Base-by-base conservation (phyloP, 2,888 invertebrate species). In the Papilio gigon region DNA sequence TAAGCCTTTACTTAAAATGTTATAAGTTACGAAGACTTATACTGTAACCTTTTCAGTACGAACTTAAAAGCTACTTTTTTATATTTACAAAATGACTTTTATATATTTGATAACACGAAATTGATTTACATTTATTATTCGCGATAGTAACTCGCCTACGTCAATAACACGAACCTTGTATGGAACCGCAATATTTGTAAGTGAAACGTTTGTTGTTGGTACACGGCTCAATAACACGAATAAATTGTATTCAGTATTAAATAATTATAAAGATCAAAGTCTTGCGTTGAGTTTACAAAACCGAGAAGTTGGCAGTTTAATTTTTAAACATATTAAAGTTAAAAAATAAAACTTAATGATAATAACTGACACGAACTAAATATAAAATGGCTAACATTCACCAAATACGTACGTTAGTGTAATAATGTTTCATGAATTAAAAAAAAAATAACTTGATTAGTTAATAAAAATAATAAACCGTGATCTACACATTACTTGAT, bases 401-500 rank as follows among this genome's bases (percentile, higher is more conserved):
- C n/a, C n/a, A n/a, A n/a, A n/a, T n/a, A n/a, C n/a, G n/a, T n/a
- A n/a, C n/a, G n/a, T n/a, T n/a, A n/a, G n/a, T n/a, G n/a, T n/a
- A n/a, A n/a, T n/a, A n/a, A n/a, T n/a, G n/a, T n/a, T n/a, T n/a
- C n/a, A n/a, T n/a, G n/a, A n/a, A n/a, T n/a, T n/a, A n/a, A n/a
- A n/a, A n/a, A n/a, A n/a, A n/a, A n/a, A n/a, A n/a, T n/a, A n/a
- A n/a, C n/a, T n/a, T n/a, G n/a, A n/a, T n/a, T n/a, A n/a, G n/a
- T n/a, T n/a, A n/a, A n/a, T n/a, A 35, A 47, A 47, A 42, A 20
- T 20, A 35, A 63, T 50, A 35, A 63, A 47, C 9, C 20, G 63
- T 9, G 0, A n/a, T 12, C 33, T 6, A 25, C 12, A 65, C 53
- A 25, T 53, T 22, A 8, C 42, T 56, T 2, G 20, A 58, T 14